Evolutionary conservation across 2,888 invertebrate species (phyloP), one percentile per base, ranked within the genome.

Genomic region (Pristionchus mayeri): DNA sequence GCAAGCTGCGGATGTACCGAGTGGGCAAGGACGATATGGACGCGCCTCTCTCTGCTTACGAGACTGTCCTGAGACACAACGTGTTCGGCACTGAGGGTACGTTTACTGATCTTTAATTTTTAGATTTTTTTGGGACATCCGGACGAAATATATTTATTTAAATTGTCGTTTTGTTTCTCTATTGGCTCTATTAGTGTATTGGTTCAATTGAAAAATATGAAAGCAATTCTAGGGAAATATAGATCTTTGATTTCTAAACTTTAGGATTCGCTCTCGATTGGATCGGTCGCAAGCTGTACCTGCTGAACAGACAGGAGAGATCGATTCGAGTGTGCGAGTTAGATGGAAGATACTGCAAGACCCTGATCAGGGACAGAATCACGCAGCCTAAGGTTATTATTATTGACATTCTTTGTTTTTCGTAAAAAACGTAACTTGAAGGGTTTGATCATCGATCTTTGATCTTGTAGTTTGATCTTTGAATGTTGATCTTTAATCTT

Each of bases 281-380:
- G 98, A 95, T 98, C 60, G 97, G 96, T 0, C 90, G 97, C 60
- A 99, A 99, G 93, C 94, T 99, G 0, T 99, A 99, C 93, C 98
- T 98, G 98, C 94, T 98, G 79, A 99, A 99, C 93, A 94, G 98
- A 87, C 96, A 98, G 93, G 96, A 97, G 11, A 96, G 98, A 94
- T 96, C 98, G 92, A 94, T 99, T 80, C 97, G 98, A 92, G 99
- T 99, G 0, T 95, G 98, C 0, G 97, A 97, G 93, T 94, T 99
- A 71, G 96, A 98, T 93, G 98, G 98, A 40, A 96, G 96, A 0
- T 96, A 96, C 92, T 95, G 98, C 82, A 86, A 87, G 34, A 97
- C 98, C 0, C 93, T 99, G 30, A 95, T 96, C 89, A 96, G 93
- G 2, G 93, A 93, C 79, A 96, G 96, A 40, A 96, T 98, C 84